Conservation (phyloP, 2,888 invertebrate genomes). For the Hydropsyche betteni region DNA sequence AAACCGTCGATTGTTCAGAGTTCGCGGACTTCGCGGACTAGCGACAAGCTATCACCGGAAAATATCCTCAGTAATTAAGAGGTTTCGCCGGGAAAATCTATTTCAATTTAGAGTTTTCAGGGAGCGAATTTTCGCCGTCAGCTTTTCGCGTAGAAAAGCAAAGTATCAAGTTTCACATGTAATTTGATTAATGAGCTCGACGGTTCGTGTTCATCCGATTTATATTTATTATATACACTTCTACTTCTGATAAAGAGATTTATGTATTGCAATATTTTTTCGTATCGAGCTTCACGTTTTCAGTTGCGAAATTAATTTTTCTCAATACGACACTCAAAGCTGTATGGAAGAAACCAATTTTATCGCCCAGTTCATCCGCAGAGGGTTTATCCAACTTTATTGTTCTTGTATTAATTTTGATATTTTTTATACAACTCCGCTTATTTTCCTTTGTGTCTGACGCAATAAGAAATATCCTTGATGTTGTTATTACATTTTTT, state of each 20-base stretch:
- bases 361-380: not conserved
- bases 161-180: not conserved
- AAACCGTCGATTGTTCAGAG: conserved; percentile 1
- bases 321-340: not conserved
- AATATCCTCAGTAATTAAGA: not conserved
- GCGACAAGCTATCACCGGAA: not conserved
- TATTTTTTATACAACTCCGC: not conserved
- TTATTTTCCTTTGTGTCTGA: too few relatives aligned
- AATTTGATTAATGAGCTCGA: conserved; percentile 22
- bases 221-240: not conserved
- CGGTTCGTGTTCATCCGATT: not conserved
- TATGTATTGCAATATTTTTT: not conserved
- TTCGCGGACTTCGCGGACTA: too few relatives aligned
- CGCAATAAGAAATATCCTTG: too few relatives aligned
- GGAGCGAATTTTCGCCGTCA: not conserved
- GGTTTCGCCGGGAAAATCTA: conserved; percentile 7
- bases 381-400: not conserved
- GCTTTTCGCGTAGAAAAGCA: not conserved
- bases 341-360: not conserved
- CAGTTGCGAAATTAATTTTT: conserved; percentile 6
- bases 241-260: not conserved
- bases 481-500: too few relatives aligned
- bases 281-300: not conserved
- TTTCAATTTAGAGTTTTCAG: not conserved
- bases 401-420: not conserved